Conservation (phyloP, 2,888 invertebrate genomes). For the Axea sp. region DNA sequence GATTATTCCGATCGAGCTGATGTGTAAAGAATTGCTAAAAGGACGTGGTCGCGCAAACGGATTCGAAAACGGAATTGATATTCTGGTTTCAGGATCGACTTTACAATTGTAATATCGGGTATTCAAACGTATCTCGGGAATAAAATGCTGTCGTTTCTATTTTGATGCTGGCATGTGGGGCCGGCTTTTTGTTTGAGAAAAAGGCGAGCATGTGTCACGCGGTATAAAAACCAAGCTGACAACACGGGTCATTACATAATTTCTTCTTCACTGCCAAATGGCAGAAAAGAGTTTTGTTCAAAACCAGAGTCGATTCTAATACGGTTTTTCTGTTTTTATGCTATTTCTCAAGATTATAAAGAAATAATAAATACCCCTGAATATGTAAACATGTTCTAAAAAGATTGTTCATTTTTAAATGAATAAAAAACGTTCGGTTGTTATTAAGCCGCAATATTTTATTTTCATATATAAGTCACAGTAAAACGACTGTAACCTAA, state of each 20-base stretch:
- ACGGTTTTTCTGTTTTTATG: too few species aligned
- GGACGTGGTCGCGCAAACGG: constrained; percentile 1
- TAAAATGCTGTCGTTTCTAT: constrained; percentile 15
- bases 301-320: too few species aligned
- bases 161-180: constrained; percentile 8
- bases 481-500: too few species aligned
- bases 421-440: too few species aligned
- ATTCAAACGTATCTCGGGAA: constrained; percentile 12
- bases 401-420: too few species aligned
- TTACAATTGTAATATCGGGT: constrained; percentile 30
- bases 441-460: too few species aligned
- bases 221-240: neutral
- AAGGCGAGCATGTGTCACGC: constrained; percentile 4
- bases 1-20: constrained; percentile 6
- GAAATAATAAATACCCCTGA: too few species aligned
- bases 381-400: too few species aligned
- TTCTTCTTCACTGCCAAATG: neutral
- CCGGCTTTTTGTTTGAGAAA: constrained; percentile 11
- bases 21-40: constrained; percentile 9
- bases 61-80: constrained; percentile 4
- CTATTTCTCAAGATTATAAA: too few species aligned
- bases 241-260: constrained; percentile 6
- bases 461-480: too few species aligned
- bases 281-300: neutral
- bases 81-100: constrained; percentile 8